Base-by-base conservation (phyloP, 2,888 invertebrate species). In the Zygothrica quintamaculata region DNA sequence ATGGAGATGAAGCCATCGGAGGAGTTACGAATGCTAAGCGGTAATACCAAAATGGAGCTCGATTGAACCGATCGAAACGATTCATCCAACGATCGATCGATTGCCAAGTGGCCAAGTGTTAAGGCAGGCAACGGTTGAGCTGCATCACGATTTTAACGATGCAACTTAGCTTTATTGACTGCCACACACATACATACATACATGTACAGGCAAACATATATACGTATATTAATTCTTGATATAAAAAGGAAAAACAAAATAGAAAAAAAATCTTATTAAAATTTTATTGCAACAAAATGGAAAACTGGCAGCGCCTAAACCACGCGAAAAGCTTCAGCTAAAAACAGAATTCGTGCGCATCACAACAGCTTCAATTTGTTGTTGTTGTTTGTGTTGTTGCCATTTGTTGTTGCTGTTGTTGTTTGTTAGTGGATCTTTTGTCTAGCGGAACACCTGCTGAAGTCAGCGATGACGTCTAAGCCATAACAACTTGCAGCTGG, bases 261-360 rank as follows among this genome's bases (percentile, higher is more conserved):
- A n/a, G 18, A 46, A 56, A 61, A 62, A 82, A 84, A 75, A 77
- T 84, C 84, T 86, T 80, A 86, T 84, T 86, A 86, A 80, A 86
- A 77, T 86, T 80, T 80, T 80, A 80, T 80, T 80, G 81, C 80
- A 71, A 59, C 75, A 86, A 84, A 84, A 86, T 80, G 86, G 65
- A 84, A 84, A 74, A 75, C 55, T 56, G 56, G 34, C 53, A 51
- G 57, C 57, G 61, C 60, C 48, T 51, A 64, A 64, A 60, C 74
- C 57, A 62, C 73, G 68, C 65, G 59, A 71, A 75, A 78, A 78
- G 67, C 66, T 71, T 57, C 71, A 59, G 74, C 84, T 85, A 85
- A 82, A 84, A 84, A 79, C 85, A 82, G 87, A 84, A 82, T 87
- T 87, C 85, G 85, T 87, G 84, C 85, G 79, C 82, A 79, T 87